Percentiles rank a stretch among this genome's conserved stretches.
Evolutionary conservation across 1,140 invertebrate species (phyloP).

Genomic region (Caerostris extrusa): DNA sequence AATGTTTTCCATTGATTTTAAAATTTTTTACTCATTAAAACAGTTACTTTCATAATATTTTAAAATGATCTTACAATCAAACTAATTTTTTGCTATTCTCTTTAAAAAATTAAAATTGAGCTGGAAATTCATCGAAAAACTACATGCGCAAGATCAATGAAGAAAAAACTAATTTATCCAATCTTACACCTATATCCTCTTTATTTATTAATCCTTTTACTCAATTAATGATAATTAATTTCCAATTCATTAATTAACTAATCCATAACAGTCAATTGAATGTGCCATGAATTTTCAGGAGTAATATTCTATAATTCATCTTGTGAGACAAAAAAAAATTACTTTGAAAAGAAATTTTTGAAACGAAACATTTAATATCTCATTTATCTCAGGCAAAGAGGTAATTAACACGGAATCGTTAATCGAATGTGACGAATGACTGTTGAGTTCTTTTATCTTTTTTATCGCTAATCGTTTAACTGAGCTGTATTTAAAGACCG

Average conservation of each 20-base stretch:
- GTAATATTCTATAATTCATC: neutral
- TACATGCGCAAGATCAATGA: too few species aligned
- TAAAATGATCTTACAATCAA: too few species aligned
- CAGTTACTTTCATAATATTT: too few species aligned
- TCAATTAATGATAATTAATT: conserved; percentile 56
- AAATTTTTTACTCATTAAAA: too few species aligned
- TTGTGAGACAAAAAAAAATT: neutral
- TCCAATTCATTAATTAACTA: conserved; percentile 7
- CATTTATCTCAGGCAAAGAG: conserved; percentile 25
- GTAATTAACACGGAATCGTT: conserved; percentile 54
- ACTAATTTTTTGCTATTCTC: too few species aligned
- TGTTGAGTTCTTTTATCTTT: conserved; percentile 12
- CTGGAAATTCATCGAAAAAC: too few species aligned
- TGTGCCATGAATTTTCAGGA: conserved; percentile 10
- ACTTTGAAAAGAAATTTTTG: neutral
- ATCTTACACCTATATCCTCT: too few species aligned
- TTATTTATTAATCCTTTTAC: too few species aligned
- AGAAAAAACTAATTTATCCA: too few species aligned
- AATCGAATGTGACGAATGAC: conserved; percentile 58
- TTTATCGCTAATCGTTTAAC: conserved; percentile 23
- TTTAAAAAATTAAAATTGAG: too few species aligned
- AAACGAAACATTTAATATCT: conserved; percentile 56
- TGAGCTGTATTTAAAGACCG: conserved; percentile 52
- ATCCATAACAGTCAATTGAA: conserved; percentile 24
- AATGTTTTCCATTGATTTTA: too few species aligned